Evolutionary conservation across 2,113 vertebrate genomes (phyloP).

Genomic region (Cervus canadensis): DNA sequence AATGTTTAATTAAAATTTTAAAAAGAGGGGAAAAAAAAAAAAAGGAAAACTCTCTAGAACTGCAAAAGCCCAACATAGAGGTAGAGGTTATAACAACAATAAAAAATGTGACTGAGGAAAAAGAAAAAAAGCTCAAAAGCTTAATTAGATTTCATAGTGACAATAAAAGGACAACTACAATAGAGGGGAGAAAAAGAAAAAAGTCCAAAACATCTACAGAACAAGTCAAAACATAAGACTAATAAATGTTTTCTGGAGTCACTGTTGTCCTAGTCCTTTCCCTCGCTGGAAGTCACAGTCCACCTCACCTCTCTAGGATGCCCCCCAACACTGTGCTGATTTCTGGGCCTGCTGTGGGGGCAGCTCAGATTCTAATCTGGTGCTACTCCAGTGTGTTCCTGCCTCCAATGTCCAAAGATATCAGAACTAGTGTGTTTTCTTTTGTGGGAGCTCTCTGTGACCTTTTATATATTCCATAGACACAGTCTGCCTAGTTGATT

Average conservation of each 20-base stretch:
- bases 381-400: neutral
- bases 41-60: neutral
- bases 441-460: neutral
- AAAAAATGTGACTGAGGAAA: neutral
- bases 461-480: neutral
- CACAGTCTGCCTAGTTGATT: neutral
- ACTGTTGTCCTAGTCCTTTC: neutral
- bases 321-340: neutral
- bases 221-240: neutral
- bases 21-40: neutral
- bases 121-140: neutral
- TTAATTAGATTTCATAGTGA: neutral
- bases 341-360: neutral
- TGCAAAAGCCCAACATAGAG: neutral
- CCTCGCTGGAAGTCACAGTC: neutral
- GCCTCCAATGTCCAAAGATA: neutral
- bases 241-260: neutral
- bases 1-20: neutral
- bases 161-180: neutral
- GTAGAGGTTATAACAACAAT: neutral
- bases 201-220: neutral
- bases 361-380: neutral
- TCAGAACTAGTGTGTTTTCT: neutral
- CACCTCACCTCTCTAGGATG: neutral
- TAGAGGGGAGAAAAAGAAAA: fast-evolving